Conservation (phyloP, 2,797 vertebrate species). For the Cyclopterus lumpus region DNA sequence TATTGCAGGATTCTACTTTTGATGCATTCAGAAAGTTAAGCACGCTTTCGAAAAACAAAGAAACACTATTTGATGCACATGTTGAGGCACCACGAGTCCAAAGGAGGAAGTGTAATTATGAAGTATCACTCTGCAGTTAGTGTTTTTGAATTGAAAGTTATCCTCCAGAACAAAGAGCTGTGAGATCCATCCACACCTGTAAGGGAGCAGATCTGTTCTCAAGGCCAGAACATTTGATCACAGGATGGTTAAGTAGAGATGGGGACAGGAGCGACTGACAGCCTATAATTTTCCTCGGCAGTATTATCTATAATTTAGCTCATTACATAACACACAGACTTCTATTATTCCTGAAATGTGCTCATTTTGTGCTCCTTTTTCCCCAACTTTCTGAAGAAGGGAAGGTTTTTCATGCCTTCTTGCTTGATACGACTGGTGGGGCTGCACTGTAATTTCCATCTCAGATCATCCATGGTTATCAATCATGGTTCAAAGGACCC, state of each 20-base stretch:
- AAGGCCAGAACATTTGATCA: conserved; percentile 67
- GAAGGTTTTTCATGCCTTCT: conserved; percentile 27
- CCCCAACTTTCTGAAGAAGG: conserved; percentile 4
- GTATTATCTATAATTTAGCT: conserved; percentile 73
- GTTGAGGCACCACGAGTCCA: background rate
- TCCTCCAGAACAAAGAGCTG: background rate
- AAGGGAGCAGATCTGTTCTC: conserved; percentile 44
- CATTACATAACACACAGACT: conserved; percentile 59
- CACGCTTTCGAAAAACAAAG: conserved; percentile 9
- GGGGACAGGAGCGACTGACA: conserved; percentile 61
- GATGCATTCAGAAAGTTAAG: conserved; percentile 25
- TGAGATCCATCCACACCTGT: conserved; percentile 55
- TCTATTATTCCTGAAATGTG: conserved; percentile 50
- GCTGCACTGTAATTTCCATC: conserved; percentile 67
- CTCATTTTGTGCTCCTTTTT: conserved; percentile 44
- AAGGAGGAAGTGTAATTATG: conserved; percentile 19
- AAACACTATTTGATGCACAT: background rate
- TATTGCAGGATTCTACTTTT: conserved; percentile 8
- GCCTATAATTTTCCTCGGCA: conserved; percentile 68
- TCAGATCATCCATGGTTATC: conserved; percentile 60
- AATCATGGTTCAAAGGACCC: conserved; percentile 49
- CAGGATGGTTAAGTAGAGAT: conserved; percentile 63
- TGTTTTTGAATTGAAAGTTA: conserved; percentile 20
- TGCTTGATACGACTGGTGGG: conserved; percentile 19
- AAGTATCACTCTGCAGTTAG: conserved; percentile 32